Evolutionary conservation across 2,113 vertebrate genomes (phyloP).

Genomic region (Stigmatopora argus): DNA sequence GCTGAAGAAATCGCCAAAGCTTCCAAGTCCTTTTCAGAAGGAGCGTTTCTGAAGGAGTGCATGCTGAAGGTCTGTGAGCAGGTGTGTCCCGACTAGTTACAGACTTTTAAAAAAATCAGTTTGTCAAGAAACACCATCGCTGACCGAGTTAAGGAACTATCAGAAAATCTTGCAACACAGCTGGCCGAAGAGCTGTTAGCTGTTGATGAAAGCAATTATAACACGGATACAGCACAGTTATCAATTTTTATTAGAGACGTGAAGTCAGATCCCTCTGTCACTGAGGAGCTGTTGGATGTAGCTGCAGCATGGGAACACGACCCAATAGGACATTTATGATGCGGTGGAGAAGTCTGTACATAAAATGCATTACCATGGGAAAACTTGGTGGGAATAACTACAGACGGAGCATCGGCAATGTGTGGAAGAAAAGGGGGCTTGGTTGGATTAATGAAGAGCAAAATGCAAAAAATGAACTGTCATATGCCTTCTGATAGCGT

Average conservation of each 20-base stretch:
- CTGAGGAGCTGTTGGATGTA: conserved; percentile 21
- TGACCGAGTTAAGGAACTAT: conserved; percentile 31
- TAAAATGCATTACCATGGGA: conserved; percentile 14
- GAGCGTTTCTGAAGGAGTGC: conserved; percentile 26
- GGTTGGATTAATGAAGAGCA: conserved; percentile 10
- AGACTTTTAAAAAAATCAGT: conserved; percentile 48
- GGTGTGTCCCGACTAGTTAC: conserved; percentile 43
- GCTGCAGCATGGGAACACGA: conserved; percentile 11
- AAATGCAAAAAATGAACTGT: conserved; percentile 3
- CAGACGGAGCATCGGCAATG: conserved; percentile 13
- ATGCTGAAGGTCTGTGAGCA: conserved; percentile 45
- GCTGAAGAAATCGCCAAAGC: neutral
- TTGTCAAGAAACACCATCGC: conserved; percentile 53
- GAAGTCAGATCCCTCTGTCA: conserved; percentile 9
- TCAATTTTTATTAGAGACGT: conserved; percentile 18
- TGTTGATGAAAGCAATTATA: conserved; percentile 26
- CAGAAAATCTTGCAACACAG: conserved; percentile 19
- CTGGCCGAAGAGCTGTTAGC: conserved; percentile 33
- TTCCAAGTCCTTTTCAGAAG: neutral
- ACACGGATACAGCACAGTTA: conserved; percentile 10
- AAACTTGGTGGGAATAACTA: conserved; percentile 24
- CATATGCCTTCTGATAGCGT: neutral
- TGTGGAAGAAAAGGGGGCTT: conserved; percentile 10
- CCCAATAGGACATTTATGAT: neutral
- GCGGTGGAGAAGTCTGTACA: conserved; percentile 16